These are phyloP conservation scores for Drosophila austrosaltans DNA, from an alignment of 2,888 invertebrate species.

Conservation along the genomic window DNA sequence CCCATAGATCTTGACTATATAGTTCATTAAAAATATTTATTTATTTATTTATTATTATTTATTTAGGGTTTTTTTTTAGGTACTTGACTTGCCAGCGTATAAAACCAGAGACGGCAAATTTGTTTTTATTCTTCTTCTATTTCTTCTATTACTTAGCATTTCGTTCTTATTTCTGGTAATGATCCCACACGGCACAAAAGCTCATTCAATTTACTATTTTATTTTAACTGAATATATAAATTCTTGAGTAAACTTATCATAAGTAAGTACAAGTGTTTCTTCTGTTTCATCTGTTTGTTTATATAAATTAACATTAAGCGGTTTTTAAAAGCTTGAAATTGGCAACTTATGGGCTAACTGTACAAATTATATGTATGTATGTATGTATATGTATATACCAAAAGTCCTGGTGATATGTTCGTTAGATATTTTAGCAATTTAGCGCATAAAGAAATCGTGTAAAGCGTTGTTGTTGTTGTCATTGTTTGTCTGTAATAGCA, in stretches of 20 bases:
- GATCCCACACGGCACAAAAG: slow-evolving; percentile 3
- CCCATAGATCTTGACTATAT: slow-evolving; percentile 5
- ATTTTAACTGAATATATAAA: slow-evolving; percentile 33
- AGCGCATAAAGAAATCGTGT: slow-evolving; percentile 79
- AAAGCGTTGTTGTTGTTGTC: slow-evolving; percentile 61
- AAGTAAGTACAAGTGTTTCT: slow-evolving; percentile 2
- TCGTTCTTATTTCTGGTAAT: neutral
- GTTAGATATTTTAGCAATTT: slow-evolving; percentile 80
- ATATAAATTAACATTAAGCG: slow-evolving; percentile 29
- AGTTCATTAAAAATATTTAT: slow-evolving; percentile 20
- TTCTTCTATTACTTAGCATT: slow-evolving; percentile 12
- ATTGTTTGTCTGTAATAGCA: slow-evolving; percentile 28
- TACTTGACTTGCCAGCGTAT: slow-evolving; percentile 24
- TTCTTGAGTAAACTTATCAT: slow-evolving; percentile 4
- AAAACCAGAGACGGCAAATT: slow-evolving; percentile 35
- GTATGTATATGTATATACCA: neutral
- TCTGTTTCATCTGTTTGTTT: slow-evolving; percentile 5
- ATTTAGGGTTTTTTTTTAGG: neutral
- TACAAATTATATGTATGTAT: slow-evolving; percentile 54
- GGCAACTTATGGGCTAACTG: slow-evolving; percentile 55
- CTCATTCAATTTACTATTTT: slow-evolving; percentile 4
- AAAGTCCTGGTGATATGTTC: slow-evolving; percentile 69
- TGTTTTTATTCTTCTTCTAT: too few relatives aligned
- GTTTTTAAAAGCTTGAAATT: slow-evolving; percentile 16
- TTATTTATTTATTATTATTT: slow-evolving; percentile 27